A percentile compares a stretch with the other conserved stretches of the same genome.
These are phyloP conservation scores for Xiphophorus birchmanni DNA, from an alignment of 2,797 vertebrate species.

Conservation along the genomic window DNA sequence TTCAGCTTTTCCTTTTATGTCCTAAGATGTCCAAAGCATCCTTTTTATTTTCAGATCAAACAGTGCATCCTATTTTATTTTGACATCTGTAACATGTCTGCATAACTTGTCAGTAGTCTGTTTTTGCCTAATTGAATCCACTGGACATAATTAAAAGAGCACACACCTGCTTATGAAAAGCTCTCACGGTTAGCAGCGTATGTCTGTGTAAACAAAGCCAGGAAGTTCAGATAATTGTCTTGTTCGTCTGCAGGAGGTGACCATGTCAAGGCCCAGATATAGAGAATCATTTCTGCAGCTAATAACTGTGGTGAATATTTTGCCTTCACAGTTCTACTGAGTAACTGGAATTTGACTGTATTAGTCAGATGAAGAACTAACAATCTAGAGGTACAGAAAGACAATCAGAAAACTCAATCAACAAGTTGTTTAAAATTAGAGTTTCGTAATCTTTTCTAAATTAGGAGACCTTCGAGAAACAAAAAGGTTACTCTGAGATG, in stretches of 20 bases:
- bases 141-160: conserved; percentile 15
- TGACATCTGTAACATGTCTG: background rate
- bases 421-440: background rate
- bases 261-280: background rate
- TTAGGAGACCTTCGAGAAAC: background rate
- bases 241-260: background rate
- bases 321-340: background rate
- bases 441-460: background rate
- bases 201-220: conserved; percentile 11
- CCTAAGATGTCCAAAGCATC: background rate
- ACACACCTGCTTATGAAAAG: conserved; percentile 10
- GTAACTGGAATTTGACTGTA: background rate
- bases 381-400: background rate
- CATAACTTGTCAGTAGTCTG: background rate
- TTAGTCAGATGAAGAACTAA: background rate
- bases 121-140: conserved; percentile 17
- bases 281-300: background rate
- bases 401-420: background rate
- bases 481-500: background rate
- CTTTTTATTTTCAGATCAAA: background rate
- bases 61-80: background rate
- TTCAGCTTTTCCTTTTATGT: background rate
- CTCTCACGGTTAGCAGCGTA: background rate
- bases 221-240: conserved; percentile 4
- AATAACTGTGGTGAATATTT: background rate